Percentiles rank a stretch among this genome's conserved stretches.
Evolutionary conservation across 2,113 vertebrate species (phyloP).

Genomic region (Pardalotus punctatus): DNA sequence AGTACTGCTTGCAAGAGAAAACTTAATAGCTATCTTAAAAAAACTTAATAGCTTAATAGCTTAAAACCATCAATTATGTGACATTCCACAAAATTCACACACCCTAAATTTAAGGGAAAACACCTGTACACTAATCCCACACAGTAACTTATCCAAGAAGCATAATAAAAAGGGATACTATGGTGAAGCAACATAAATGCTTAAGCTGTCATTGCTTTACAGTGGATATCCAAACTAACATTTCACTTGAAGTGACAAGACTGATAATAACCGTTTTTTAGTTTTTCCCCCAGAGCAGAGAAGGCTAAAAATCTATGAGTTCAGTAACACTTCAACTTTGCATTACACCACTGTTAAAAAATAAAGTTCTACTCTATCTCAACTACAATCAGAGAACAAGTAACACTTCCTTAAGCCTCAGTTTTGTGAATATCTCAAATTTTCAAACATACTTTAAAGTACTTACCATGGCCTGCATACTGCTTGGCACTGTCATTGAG

Average conservation of each 20-base stretch:
- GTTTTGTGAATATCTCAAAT: neutral
- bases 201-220: neutral
- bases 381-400: neutral
- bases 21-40: neutral
- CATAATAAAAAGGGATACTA: neutral
- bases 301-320: neutral
- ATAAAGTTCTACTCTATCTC: neutral
- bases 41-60: neutral
- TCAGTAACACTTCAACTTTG: neutral
- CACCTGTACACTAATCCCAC: neutral
- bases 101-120: neutral
- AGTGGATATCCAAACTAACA: neutral
- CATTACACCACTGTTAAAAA: neutral
- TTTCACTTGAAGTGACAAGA: neutral
- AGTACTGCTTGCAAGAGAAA: neutral
- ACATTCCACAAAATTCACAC: neutral
- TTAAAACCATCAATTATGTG: neutral
- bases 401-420: neutral
- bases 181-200: neutral
- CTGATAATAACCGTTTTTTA: neutral
- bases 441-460: neutral
- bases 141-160: neutral
- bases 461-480: constrained; percentile 91
- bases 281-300: neutral
- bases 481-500: constrained; percentile 98